These are phyloP conservation scores for Camelus dromedarius DNA, from an alignment of 2,113 vertebrate genomes.

Conservation along the genomic window DNA sequence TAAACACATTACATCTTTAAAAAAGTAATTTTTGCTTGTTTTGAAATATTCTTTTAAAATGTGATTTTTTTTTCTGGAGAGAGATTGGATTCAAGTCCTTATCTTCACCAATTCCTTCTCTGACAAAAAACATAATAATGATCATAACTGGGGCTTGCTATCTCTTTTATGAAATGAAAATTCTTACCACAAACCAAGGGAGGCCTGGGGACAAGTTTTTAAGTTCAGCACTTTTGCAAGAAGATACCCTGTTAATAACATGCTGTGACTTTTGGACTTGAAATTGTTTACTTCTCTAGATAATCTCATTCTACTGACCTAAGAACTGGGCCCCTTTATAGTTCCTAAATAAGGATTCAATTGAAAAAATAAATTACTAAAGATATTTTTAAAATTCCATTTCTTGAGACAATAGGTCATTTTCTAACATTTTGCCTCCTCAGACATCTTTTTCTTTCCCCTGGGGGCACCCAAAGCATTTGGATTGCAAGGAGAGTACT, in stretches of 20 bases:
- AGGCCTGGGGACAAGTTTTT: background rate
- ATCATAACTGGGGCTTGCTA: background rate
- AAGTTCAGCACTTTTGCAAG: conserved; percentile 42
- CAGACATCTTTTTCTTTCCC: background rate
- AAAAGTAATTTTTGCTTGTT: conserved; percentile 31
- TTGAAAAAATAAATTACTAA: conserved; percentile 35
- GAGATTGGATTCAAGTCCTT: background rate
- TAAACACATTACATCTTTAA: conserved; percentile 27
- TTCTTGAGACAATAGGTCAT: conserved; percentile 47
- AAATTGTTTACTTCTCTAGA: conserved; percentile 52
- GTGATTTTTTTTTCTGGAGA: background rate
- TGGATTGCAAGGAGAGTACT: background rate
- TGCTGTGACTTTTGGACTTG: conserved; percentile 35
- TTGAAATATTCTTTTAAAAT: conserved; percentile 47
- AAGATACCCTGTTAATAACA: conserved; percentile 7
- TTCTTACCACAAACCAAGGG: conserved; percentile 24
- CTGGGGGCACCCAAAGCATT: background rate
- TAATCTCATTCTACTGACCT: background rate
- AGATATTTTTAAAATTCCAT: conserved; percentile 29
- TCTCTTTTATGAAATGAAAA: background rate
- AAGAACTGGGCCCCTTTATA: background rate
- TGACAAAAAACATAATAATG: background rate
- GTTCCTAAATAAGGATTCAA: conserved; percentile 54
- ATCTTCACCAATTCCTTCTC: background rate
- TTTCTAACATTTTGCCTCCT: conserved; percentile 52